These are phyloP conservation scores for Bos javanicus DNA, from an alignment of 2,113 vertebrate species.

Conservation along the genomic window DNA sequence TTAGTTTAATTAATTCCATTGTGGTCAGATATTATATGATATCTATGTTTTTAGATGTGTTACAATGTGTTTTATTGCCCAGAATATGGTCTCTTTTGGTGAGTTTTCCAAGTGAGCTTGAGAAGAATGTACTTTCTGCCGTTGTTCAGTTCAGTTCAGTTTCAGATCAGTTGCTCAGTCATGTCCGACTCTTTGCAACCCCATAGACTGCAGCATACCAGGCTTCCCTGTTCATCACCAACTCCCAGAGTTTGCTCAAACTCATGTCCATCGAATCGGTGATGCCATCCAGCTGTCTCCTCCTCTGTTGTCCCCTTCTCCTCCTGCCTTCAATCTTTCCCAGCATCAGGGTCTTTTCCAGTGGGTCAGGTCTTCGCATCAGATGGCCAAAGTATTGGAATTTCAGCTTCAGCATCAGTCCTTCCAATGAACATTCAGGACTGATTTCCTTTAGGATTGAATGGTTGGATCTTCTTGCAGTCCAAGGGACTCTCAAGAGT, in stretches of 20 bases:
- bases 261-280: accelerated
- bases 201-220: neutral
- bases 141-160: neutral
- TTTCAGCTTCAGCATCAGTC: neutral
- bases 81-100: neutral
- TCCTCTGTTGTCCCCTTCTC: neutral
- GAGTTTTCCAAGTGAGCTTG: neutral
- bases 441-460: neutral
- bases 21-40: neutral
- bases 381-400: neutral
- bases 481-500: neutral
- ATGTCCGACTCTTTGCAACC: neutral
- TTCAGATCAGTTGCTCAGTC: neutral
- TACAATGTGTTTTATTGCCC: neutral
- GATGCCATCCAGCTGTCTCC: neutral
- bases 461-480: neutral
- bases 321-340: neutral
- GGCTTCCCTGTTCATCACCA: neutral
- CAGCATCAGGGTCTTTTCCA: neutral
- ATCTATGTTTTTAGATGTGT: neutral
- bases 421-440: neutral
- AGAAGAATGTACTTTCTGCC: neutral
- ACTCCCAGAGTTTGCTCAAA: neutral
- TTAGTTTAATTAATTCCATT: neutral
- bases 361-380: neutral